Percentiles rank a stretch among this genome's conserved stretches.
phyloP scores from a whole-genome alignment of 1,140 invertebrate species.

The Brachystomella parvula region DNA sequence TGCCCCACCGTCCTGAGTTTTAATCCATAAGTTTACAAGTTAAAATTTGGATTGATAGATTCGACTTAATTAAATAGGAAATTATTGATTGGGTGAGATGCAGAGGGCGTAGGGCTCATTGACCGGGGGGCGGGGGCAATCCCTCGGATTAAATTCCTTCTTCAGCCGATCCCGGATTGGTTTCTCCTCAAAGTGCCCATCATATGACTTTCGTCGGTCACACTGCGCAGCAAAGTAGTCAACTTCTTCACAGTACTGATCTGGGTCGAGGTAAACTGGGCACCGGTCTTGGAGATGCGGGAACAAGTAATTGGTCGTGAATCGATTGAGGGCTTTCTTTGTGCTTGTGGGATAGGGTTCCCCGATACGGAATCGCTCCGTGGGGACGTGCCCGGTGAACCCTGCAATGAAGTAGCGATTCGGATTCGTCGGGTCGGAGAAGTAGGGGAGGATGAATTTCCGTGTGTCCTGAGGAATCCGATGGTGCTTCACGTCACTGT shows the following conservation, averaged over 20 bases:
- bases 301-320: conserved; percentile 27
- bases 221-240: conserved; percentile 3
- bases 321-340: conserved; percentile 26
- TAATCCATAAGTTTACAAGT: too few species aligned
- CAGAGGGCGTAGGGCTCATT: conserved; percentile 14
- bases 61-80: too few species aligned
- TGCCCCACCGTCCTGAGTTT: too few species aligned
- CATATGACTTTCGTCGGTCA: conserved; percentile 30
- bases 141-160: conserved; percentile 22
- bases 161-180: conserved; percentile 29
- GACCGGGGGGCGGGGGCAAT: conserved; percentile 18
- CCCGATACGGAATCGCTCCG: conserved; percentile 26
- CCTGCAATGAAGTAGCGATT: conserved; percentile 31
- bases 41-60: too few species aligned
- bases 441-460: conserved; percentile 25
- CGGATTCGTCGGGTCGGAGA: conserved; percentile 31
- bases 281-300: conserved; percentile 24
- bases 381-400: conserved; percentile 34
- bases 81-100: background rate
- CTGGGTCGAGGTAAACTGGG: conserved; percentile 28
- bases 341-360: conserved; percentile 18
- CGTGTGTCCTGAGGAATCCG: conserved; percentile 22
- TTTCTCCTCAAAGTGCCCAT: conserved; percentile 32
- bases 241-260: conserved; percentile 17
- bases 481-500: conserved; percentile 28